A percentile compares a stretch with the other conserved stretches of the same genome.
Evolutionary conservation across 1,140 invertebrate genomes (phyloP).

Genomic region (Lasioglossum albipes): DNA sequence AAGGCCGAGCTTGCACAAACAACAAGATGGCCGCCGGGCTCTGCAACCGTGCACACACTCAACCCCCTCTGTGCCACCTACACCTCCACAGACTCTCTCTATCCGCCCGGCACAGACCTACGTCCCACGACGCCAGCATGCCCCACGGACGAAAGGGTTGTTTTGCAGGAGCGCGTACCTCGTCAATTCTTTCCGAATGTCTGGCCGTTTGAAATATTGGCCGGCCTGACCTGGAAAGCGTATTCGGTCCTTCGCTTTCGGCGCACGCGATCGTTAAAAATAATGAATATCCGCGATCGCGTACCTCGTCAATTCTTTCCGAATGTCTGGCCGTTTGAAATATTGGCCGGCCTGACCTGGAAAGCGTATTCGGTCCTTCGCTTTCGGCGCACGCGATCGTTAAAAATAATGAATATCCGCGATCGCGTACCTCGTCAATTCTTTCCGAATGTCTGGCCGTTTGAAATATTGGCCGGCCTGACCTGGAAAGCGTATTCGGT

Average conservation of each 20-base stretch:
- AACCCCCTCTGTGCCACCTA: not conserved
- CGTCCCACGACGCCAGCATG: conserved; percentile 67
- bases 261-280: too few species aligned
- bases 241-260: conserved; percentile 46
- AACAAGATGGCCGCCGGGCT: conserved; percentile 76
- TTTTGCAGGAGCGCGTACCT: conserved; percentile 71
- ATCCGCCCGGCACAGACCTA: conserved; percentile 35
- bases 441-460: conserved; percentile 68
- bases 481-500: conserved; percentile 58
- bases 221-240: conserved; percentile 58
- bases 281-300: too few species aligned
- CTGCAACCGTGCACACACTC: conserved; percentile 34
- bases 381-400: conserved; percentile 43
- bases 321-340: conserved; percentile 69
- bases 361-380: conserved; percentile 50
- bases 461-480: conserved; percentile 66
- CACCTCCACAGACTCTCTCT: not conserved
- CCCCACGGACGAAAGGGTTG: conserved; percentile 68
- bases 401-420: conserved; percentile 61
- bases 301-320: conserved; percentile 73
- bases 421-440: conserved; percentile 70
- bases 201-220: conserved; percentile 69
- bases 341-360: conserved; percentile 61
- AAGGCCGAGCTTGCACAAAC: conserved; percentile 76
- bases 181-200: conserved; percentile 71